Evolutionary conservation across 2,797 vertebrate species (phyloP), one percentile per base, ranked within the genome.

Genomic region (Schizothorax lantsangensis): DNA sequence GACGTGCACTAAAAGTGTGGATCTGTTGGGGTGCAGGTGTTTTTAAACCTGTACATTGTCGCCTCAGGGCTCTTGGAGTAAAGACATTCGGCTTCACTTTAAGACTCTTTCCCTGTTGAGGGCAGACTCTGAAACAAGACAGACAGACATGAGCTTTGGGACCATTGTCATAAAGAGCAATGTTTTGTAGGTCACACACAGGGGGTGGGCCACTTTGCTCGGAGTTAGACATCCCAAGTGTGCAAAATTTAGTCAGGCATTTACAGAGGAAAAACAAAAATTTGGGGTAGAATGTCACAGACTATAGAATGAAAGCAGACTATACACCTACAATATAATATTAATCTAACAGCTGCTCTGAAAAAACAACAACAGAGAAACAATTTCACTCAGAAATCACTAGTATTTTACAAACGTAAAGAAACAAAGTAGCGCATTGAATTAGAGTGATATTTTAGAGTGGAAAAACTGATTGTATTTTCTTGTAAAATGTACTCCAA

Each of bases 1-100:
- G 92, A 93, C 87, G 91, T 94, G 92, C 94, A 94, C 94, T 96
- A 93, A 92, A 91, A 90, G 94, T 92, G 90, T 91, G 81, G 91
- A 89, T 91, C 85, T 91, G 59, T 83, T 82, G 36, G 49, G 38
- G 68, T 66, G 89, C 64, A 59, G 59, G 72, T 59, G 62, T 86
- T 71, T 86, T 74, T 47, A 52, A 47, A 71, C 87, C 88, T 88
- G 84, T 66, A 73, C 73, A 49, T 54, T 83, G 36, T 72, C 59
- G 90, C 88, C 88, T 80, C 85, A 84, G 83, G 84, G 80, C 81
- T 54, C 85, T 69, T 49, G 64, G 84, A 79, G 73, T 82, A 81
- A 71, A 80, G 75, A 57, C 45, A 85, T 85, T 80, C 73, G 80
- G 79, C 66, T 47, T 75, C 36, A 57, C 82, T 79, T 77, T 83